Percentiles rank a stretch among this genome's conserved stretches.
These are phyloP conservation scores for Peromyscus attwateri DNA, from an alignment of 2,797 vertebrate species.

Conservation along the genomic window DNA sequence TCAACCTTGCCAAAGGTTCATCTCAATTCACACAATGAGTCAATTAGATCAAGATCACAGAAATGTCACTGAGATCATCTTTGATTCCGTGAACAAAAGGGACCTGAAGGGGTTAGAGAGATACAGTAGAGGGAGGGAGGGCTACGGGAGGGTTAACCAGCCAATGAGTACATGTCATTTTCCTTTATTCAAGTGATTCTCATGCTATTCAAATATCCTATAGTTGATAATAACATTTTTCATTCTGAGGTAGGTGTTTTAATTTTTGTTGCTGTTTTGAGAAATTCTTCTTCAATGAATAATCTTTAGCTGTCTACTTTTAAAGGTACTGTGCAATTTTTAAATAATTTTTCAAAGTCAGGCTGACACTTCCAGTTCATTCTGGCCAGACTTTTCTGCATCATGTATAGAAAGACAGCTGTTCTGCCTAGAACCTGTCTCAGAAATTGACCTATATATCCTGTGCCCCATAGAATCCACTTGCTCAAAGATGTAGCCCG, in stretches of 20 bases:
- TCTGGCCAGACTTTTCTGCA: constrained; percentile 49
- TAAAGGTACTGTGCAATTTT: constrained; percentile 68
- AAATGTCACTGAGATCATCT: constrained; percentile 46
- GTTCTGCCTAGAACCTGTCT: neutral
- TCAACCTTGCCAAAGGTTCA: constrained; percentile 42
- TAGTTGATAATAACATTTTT: constrained; percentile 40
- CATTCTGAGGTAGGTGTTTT: neutral
- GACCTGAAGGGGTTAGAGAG: neutral
- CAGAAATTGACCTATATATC: constrained; percentile 74
- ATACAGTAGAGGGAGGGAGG: neutral
- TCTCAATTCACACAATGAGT: constrained; percentile 52
- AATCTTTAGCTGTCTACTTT: constrained; percentile 66
- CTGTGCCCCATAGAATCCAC: constrained; percentile 81
- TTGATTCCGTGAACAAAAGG: constrained; percentile 42
- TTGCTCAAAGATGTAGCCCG: constrained; percentile 78
- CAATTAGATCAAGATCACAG: constrained; percentile 59
- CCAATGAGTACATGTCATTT: constrained; percentile 42
- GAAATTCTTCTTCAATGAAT: constrained; percentile 68
- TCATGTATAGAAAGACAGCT: constrained; percentile 4
- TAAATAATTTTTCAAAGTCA: constrained; percentile 71
- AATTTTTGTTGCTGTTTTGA: neutral
- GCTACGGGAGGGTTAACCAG: neutral
- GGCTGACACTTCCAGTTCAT: constrained; percentile 68
- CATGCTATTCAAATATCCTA: constrained; percentile 73
- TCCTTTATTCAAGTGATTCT: constrained; percentile 69